These are phyloP conservation scores for Blennius ocellaris DNA, from an alignment of 2,113 vertebrate species.

Conservation along the genomic window DNA sequence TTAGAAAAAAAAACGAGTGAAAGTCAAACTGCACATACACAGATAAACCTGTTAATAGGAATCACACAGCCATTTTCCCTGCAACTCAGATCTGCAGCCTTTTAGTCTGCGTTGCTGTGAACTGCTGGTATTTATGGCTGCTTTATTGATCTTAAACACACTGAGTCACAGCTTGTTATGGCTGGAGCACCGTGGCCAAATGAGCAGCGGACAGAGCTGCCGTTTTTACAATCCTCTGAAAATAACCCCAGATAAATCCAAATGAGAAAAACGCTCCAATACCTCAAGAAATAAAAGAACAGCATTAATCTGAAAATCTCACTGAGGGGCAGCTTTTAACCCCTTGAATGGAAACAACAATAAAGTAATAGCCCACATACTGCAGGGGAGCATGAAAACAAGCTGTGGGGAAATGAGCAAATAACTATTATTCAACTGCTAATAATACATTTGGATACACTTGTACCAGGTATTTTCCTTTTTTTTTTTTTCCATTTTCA, in stretches of 20 bases:
- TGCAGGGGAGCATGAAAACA: too few relatives aligned
- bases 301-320: neutral
- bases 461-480: too few relatives aligned
- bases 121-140: constrained; percentile 30
- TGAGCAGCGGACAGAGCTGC: neutral
- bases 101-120: constrained; percentile 27
- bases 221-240: neutral
- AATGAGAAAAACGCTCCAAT: neutral
- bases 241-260: neutral
- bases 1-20: too few relatives aligned
- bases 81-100: constrained; percentile 15
- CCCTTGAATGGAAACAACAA: too few relatives aligned
- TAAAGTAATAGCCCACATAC: too few relatives aligned
- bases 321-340: neutral
- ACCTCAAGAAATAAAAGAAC: neutral
- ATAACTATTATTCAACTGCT: too few relatives aligned
- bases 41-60: constrained; percentile 4
- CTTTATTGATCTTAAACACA: constrained; percentile 39
- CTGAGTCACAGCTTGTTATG: constrained; percentile 32
- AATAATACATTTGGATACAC: too few relatives aligned
- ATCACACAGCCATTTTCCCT: neutral
- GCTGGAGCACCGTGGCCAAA: constrained; percentile 26
- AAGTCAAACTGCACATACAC: neutral
- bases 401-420: too few relatives aligned
- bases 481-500: too few relatives aligned